phyloP scores from a whole-genome alignment of 2,113 vertebrate species.

The Antechinus stuartii region DNA sequence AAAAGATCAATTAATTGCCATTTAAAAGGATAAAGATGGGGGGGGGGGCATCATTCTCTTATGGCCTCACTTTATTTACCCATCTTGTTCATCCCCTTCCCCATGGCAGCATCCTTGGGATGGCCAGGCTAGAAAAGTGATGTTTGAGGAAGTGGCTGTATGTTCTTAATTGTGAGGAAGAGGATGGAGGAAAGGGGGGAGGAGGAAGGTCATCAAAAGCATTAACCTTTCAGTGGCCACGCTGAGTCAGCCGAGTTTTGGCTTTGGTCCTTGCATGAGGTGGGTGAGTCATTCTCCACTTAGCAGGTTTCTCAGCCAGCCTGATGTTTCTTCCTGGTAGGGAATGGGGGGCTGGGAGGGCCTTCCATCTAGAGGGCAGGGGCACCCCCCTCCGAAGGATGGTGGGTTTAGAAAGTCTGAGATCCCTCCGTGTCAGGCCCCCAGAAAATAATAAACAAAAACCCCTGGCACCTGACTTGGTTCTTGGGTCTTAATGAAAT shows the following conservation, averaged over 20 bases:
- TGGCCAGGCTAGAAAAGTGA: not conserved
- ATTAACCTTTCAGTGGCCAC: slow-evolving; percentile 21
- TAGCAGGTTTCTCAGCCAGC: slow-evolving; percentile 52
- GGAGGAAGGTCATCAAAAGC: slow-evolving; percentile 11
- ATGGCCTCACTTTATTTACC: not conserved
- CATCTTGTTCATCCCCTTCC: not conserved
- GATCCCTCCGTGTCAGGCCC: not conserved
- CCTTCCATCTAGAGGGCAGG: not conserved
- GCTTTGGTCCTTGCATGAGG: not conserved
- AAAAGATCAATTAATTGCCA: not conserved
- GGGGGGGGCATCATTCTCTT: not conserved
- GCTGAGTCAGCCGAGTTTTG: slow-evolving; percentile 68
- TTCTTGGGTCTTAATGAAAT: not conserved
- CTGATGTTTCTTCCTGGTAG: slow-evolving; percentile 41
- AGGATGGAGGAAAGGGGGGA: not conserved
- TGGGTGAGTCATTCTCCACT: slow-evolving; percentile 66
- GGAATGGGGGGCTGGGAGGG: not conserved
- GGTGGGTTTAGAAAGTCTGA: not conserved
- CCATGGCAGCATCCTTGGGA: not conserved
- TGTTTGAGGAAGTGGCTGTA: slow-evolving; percentile 2
- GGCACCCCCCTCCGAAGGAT: slow-evolving; percentile 35
- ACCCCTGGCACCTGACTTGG: not conserved
- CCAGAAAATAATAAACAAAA: not conserved
- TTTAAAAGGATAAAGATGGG: not conserved
- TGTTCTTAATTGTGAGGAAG: not conserved